Base-by-base conservation (phyloP, 2,797 vertebrate species). In the Hydrocynus forskahlii region DNA sequence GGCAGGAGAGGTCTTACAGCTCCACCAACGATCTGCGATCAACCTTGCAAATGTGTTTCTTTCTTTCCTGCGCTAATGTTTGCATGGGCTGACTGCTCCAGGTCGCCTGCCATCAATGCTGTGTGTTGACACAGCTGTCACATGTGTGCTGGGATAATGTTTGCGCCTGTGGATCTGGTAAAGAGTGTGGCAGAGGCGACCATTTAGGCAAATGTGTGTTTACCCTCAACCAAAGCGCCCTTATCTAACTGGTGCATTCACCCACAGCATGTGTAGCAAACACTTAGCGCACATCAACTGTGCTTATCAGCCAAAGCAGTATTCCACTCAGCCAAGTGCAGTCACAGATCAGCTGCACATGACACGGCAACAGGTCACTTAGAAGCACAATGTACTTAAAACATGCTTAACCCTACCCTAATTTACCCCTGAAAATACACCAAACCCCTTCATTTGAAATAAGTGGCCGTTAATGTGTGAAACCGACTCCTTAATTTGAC, bases 51-150 rank as follows among this genome's bases (percentile, higher is more conserved):
- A 60, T 72, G 59, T 73, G 17, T 64, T 52, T 52, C 21, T 40
- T 70, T 45, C 29, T 23, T 62, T 79, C 29, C 9, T 72, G n/a
- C 35, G 43, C 9, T 35, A 25, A 2, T 54, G 70, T 57, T 71
- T 66, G 54, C 71, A 50, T 16, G 25, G 70, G 16, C 52, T 55
- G 50, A 38, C 17, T 21, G 70, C 70, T 72, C 9, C 54, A 40
- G 71, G 63, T 66, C 71, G 16, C 3, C 52, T 13, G 54, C 70
- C 38, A 67, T 66, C 13, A 16, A 55, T 64, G 21, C 10, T 19
- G 8, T 57, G 8, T 80, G 54, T 80, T 74, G 78, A 74, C 78
- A 80, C 69, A 80, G 70, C 62, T 80, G 69, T 43, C 7, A 16
- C 38, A 74, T 74, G 48, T 57, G 60, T 59, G 35, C 19, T 35